Evolutionary conservation across 1,140 invertebrate genomes (phyloP).

Genomic region (Delia radicum): DNA sequence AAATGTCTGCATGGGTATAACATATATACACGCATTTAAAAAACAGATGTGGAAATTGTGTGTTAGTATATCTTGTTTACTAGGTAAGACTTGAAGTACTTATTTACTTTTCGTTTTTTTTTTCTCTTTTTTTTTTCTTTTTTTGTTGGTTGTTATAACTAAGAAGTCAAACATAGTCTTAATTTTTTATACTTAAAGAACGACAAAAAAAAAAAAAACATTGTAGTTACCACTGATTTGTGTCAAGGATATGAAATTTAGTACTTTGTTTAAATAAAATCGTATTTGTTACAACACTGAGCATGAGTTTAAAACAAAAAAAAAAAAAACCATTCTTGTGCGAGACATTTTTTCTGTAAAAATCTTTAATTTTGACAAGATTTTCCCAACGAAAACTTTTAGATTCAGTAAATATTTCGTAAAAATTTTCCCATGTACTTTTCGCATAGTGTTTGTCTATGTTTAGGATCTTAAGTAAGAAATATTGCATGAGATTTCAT

Average conservation of each 20-base stretch:
- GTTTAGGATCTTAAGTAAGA: background rate
- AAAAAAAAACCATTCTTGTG: too few relatives aligned
- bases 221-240: background rate
- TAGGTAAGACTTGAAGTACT: background rate
- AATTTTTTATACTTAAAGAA: background rate
- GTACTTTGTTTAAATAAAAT: background rate
- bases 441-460: too few relatives aligned
- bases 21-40: too few relatives aligned
- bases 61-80: background rate
- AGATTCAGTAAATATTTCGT: too few relatives aligned
- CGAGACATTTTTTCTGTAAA: too few relatives aligned
- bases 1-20: too few relatives aligned
- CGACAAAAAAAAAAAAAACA: background rate
- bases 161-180: background rate
- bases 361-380: too few relatives aligned
- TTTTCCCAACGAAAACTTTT: too few relatives aligned
- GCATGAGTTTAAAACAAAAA: too few relatives aligned
- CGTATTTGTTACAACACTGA: too few relatives aligned
- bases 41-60: background rate
- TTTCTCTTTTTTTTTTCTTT: background rate
- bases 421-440: too few relatives aligned
- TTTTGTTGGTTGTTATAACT: background rate
- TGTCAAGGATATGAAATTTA: conserved; percentile 21
- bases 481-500: background rate
- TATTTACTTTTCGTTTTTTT: background rate